Evolutionary conservation across 2,113 vertebrate genomes (phyloP).

Genomic region (Daphoenositta chrysoptera): DNA sequence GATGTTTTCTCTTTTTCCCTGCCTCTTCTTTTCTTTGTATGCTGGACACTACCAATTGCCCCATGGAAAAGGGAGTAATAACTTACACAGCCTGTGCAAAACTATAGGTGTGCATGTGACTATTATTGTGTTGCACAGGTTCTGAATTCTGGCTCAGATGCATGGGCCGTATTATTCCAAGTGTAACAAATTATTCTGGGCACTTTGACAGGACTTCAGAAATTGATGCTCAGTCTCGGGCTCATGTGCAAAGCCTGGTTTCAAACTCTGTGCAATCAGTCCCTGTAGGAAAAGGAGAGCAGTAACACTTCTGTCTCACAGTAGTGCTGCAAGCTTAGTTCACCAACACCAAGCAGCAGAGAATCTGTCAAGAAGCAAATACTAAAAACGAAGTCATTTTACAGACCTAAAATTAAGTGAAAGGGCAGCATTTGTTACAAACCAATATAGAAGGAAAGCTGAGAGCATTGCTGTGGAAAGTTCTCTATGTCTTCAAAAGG

Average conservation of each 20-base stretch:
- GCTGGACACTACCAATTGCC: background rate
- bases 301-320: background rate
- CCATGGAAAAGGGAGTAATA: background rate
- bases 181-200: background rate
- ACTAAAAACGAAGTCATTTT: background rate
- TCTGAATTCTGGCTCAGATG: background rate
- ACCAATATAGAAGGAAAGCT: background rate
- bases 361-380: background rate
- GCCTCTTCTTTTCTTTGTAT: background rate
- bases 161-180: background rate
- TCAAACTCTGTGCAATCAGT: background rate
- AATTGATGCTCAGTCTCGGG: background rate
- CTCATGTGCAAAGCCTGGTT: background rate
- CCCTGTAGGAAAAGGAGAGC: background rate
- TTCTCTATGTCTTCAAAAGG: background rate
- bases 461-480: background rate
- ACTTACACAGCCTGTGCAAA: background rate
- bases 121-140: background rate
- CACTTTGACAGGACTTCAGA: background rate
- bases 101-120: background rate
- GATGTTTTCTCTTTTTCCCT: conserved; percentile 1
- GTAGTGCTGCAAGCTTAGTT: background rate
- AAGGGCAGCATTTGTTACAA: background rate
- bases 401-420: background rate
- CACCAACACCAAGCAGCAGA: background rate